Conservation (phyloP, 1,140 invertebrate species). For the Ctenoplectra terminalis region DNA sequence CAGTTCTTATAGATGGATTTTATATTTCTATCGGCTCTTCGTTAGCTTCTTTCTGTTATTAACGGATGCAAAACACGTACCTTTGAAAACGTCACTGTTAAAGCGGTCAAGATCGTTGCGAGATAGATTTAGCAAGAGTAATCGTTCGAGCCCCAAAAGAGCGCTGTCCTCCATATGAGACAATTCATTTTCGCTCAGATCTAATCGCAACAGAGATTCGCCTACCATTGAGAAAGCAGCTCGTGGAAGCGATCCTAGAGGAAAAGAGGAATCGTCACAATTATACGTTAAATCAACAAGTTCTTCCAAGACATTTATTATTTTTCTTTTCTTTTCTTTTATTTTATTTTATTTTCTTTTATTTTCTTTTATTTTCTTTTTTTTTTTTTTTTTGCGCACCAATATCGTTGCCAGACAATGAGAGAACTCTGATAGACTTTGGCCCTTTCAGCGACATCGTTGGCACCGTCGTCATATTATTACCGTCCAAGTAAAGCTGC, state of each 20-base stretch:
- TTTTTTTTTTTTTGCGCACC: conserved; percentile 82
- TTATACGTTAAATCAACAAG: neutral
- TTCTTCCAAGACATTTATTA: neutral
- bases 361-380: no score
- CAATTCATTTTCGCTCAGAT: conserved; percentile 90
- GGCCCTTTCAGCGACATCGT: conserved; percentile 91
- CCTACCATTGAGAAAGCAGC: conserved; percentile 86
- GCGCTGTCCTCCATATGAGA: conserved; percentile 88
- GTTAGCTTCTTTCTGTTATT: rapidly evolving
- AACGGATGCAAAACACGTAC: conserved; percentile 37
- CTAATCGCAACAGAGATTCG: conserved; percentile 86
- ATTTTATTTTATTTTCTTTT: no score
- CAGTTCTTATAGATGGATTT: neutral
- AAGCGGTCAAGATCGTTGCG: conserved; percentile 90
- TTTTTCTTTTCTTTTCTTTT: no score
- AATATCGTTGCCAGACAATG: conserved; percentile 90
- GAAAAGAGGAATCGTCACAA: neutral
- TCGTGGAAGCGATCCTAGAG: conserved; percentile 86
- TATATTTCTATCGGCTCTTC: neutral
- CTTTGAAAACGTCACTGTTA: conserved; percentile 92
- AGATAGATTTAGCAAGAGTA: conserved; percentile 88
- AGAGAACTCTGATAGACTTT: conserved; percentile 87
- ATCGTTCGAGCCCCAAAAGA: conserved; percentile 86
- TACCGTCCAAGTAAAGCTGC: conserved; percentile 91
- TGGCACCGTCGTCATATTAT: conserved; percentile 90